Base-by-base conservation (phyloP, 2,113 vertebrate genomes). In the Tringa solitaria region DNA sequence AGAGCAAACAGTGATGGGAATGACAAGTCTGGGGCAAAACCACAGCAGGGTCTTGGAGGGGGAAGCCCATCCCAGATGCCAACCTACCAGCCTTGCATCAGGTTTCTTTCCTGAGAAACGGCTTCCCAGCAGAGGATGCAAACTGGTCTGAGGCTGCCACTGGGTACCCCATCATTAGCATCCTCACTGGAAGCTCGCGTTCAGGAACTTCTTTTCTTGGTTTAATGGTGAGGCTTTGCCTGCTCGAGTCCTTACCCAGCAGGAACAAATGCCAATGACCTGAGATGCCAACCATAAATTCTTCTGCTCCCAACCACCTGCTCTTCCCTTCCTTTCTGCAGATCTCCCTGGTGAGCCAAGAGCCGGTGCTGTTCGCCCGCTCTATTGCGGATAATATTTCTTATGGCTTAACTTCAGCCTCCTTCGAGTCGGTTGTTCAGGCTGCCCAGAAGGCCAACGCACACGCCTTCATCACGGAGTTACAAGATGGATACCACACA, bases 281-380 rank as follows among this genome's bases (percentile, higher is more conserved):
- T 0, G 1, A 63, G 65, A 54, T 6, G 3, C 3, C 0, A 0
- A 28, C 32, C 4, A 0, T 56, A 1, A 3, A 2, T 0, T 21
- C 21, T 74, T 61, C 76, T 78, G 22, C 83, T 94, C n/a, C 85
- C 46, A 8, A 82, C 12, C 2, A 1, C 24, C 32, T 56, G 41
- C 27, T 69, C 15, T 74, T 39, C 45, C 37, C 56, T 43, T 81
- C 61, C 37, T 75, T 50, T 53, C 88, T 86, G 23, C 97, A 99
- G 99, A 98, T 99, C 41, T 98, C 99, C 56, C 97, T 99, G 93
- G 99, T 99, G 86, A 98, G 99, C 90, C 99, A 99, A 94, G 99
- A 99, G 95, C 99, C 99, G 0, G 98, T 99, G 88, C 97, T 99
- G 70, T 99, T 99, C 2, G 99, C 99, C 48, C 98, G 99, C 37